Percentiles rank a stretch among this genome's conserved stretches.
Conservation (phyloP, 92 coral and sea anemone species). For the Porites rus region DNA sequence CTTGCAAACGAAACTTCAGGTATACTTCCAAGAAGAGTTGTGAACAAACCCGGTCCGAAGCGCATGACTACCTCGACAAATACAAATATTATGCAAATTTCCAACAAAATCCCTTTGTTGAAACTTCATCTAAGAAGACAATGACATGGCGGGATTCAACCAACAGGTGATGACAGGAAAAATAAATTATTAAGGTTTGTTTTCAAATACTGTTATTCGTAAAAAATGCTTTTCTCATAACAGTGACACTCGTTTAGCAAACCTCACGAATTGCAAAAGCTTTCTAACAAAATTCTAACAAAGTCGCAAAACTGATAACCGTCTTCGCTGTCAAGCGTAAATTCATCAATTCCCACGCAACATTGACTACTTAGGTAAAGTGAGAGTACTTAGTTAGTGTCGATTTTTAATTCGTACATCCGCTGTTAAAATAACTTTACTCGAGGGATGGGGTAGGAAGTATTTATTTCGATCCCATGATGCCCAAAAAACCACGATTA, state of each 20-base stretch:
- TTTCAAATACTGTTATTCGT: too few species aligned
- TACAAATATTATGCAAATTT: conserved; percentile 22
- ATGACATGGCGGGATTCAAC: background rate
- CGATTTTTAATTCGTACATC: background rate
- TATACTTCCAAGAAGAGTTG: background rate
- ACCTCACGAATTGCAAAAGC: background rate
- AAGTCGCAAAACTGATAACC: background rate
- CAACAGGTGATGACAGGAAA: background rate
- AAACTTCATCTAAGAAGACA: background rate
- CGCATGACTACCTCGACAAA: background rate
- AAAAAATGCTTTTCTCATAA: background rate
- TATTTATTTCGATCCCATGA: too few species aligned
- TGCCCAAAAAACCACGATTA: background rate
- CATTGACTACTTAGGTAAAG: background rate
- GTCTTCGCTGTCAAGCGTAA: background rate
- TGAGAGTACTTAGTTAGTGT: background rate
- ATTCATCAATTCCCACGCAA: background rate
- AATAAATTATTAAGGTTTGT: too few species aligned
- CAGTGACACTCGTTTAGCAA: background rate
- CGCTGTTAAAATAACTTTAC: too few species aligned
- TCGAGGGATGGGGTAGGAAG: background rate
- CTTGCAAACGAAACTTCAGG: background rate
- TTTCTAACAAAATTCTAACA: background rate
- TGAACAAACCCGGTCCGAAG: background rate
- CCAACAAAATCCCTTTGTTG: background rate